Percentiles rank a stretch among this genome's conserved stretches.
Conservation (phyloP, 1,140 invertebrate genomes). For the Drosophila prosaltans region DNA sequence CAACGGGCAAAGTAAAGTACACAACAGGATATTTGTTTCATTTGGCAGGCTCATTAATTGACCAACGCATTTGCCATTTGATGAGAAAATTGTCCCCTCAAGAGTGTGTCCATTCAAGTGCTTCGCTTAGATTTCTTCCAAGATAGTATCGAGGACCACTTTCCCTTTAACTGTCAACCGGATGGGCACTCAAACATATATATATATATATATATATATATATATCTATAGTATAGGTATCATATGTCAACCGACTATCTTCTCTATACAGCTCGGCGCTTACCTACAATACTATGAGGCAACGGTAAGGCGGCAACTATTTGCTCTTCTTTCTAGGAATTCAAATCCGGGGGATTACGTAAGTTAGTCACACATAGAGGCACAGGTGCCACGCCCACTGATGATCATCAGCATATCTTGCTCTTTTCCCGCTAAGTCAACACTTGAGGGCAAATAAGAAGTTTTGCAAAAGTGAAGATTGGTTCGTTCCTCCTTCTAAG, state of each 20-base stretch:
- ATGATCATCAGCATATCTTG: constrained; percentile 12
- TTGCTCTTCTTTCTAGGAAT: constrained; percentile 36
- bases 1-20: constrained; percentile 65
- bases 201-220: neutral
- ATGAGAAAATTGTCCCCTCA: constrained; percentile 74
- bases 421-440: constrained; percentile 69
- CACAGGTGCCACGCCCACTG: constrained; percentile 66
- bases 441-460: constrained; percentile 58
- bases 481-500: constrained; percentile 23
- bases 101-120: constrained; percentile 74
- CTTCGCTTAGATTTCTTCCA: constrained; percentile 60
- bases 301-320: neutral
- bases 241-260: constrained; percentile 59
- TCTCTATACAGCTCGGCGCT: constrained; percentile 35
- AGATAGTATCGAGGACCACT: constrained; percentile 61
- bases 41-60: constrained; percentile 64
- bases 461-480: constrained; percentile 50
- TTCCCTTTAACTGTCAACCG: constrained; percentile 34
- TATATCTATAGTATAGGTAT: constrained; percentile 42
- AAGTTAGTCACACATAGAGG: constrained; percentile 49
- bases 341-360: constrained; percentile 26
- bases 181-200: constrained; percentile 1
- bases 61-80: constrained; percentile 69
- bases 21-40: constrained; percentile 72
- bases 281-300: constrained; percentile 1